Evolutionary conservation across 2,113 vertebrate species (phyloP).

Genomic region (Pagrus major): DNA sequence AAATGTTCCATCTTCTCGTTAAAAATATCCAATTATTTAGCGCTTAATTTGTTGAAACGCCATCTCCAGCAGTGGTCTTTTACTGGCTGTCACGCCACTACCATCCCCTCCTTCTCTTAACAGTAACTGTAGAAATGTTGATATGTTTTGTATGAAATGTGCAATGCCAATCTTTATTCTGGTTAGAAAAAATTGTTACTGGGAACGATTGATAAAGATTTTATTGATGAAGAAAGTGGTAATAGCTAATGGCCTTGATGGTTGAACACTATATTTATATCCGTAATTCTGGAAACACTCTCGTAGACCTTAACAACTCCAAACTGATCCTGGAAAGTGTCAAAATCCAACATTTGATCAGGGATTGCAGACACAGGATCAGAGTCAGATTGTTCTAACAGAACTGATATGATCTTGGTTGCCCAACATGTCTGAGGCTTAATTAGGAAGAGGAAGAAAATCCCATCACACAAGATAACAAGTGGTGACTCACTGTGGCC

Average conservation of each 20-base stretch:
- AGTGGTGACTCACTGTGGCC: background rate
- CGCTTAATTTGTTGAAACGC: no score
- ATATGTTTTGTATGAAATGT: no score
- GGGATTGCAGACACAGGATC: background rate
- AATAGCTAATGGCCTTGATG: background rate
- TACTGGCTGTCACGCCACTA: no score
- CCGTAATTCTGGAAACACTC: background rate
- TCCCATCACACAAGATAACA: background rate
- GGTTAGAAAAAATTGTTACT: background rate
- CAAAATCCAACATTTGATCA: background rate
- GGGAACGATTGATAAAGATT: background rate
- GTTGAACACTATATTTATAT: background rate
- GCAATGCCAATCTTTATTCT: no score
- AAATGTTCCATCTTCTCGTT: no score
- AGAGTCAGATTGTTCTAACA: background rate
- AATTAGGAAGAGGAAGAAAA: slow-evolving; percentile 9
- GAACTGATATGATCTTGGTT: slow-evolving; percentile 4
- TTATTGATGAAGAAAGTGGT: background rate
- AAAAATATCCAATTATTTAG: no score
- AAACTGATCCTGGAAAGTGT: background rate
- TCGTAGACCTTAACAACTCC: background rate
- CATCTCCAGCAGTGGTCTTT: no score
- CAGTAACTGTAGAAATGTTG: no score
- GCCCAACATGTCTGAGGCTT: background rate
- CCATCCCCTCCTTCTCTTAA: no score